Evolutionary conservation across 1,140 invertebrate genomes (phyloP).

Genomic region (Zaprionus gabonicus): DNA sequence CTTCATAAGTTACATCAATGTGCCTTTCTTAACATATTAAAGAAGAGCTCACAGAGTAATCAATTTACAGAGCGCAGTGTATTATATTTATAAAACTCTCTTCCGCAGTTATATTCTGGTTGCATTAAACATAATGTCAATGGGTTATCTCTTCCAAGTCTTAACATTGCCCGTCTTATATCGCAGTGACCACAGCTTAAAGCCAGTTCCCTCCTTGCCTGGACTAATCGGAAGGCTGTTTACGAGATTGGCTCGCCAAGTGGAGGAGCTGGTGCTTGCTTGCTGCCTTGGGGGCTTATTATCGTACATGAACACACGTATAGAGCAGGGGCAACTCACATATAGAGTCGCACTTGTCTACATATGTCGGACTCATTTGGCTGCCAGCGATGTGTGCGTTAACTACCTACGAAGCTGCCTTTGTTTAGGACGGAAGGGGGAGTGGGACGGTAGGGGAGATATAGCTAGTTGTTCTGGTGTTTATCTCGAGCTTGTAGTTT

Average conservation of each 20-base stretch:
- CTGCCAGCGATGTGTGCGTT: constrained; percentile 3
- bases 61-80: too few species aligned
- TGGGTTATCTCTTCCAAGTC: too few species aligned
- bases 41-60: too few species aligned
- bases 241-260: neutral
- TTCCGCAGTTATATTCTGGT: too few species aligned
- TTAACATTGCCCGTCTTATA: too few species aligned
- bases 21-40: too few species aligned
- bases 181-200: too few species aligned
- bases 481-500: constrained; percentile 12
- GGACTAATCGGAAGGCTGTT: neutral
- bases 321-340: neutral
- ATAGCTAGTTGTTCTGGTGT: constrained; percentile 1
- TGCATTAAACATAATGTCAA: too few species aligned
- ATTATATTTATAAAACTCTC: too few species aligned
- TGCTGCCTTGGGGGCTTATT: constrained; percentile 2
- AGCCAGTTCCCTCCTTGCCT: neutral
- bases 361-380: constrained; percentile 7
- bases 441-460: neutral
- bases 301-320: neutral
- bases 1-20: too few species aligned
- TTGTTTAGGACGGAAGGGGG: neutral
- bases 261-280: neutral
- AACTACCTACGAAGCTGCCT: neutral
- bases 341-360: constrained; percentile 1